These are phyloP conservation scores for Lasioglossum zephyrum DNA, from an alignment of 2,888 invertebrate genomes.

Conservation along the genomic window DNA sequence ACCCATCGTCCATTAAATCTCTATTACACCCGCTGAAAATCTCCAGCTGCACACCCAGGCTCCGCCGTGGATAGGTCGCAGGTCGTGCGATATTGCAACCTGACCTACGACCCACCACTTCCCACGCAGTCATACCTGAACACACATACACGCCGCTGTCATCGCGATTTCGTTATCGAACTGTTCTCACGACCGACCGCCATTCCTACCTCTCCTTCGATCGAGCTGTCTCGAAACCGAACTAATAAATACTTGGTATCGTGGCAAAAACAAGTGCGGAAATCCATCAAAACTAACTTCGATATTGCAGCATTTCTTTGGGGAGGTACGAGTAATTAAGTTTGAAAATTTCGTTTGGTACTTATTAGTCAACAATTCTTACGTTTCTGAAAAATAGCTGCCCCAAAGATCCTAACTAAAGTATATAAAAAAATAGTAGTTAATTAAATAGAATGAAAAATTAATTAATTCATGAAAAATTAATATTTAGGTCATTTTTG, in stretches of 20 bases:
- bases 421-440: too few relatives aligned
- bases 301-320: too few relatives aligned
- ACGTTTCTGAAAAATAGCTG: too few relatives aligned
- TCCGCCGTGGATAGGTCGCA: slow-evolving; percentile 57
- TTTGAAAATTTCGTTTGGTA: too few relatives aligned
- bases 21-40: slow-evolving; percentile 67
- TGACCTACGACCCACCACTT: slow-evolving; percentile 63
- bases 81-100: slow-evolving; percentile 60
- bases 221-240: slow-evolving; percentile 4
- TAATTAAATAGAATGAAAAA: too few relatives aligned
- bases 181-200: slow-evolving; percentile 51
- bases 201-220: slow-evolving; percentile 19
- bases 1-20: slow-evolving; percentile 70
- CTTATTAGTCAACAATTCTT: too few relatives aligned
- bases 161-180: slow-evolving; percentile 55
- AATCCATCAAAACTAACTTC: too few relatives aligned
- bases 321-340: too few relatives aligned
- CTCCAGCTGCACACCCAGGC: slow-evolving; percentile 50
- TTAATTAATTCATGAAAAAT: too few relatives aligned
- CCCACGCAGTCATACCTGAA: slow-evolving; percentile 70
- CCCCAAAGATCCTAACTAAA: too few relatives aligned
- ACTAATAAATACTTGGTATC: not conserved
- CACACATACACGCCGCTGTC: slow-evolving; percentile 47
- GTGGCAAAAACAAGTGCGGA: too few relatives aligned
- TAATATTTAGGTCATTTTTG: too few relatives aligned